phyloP scores from a whole-genome alignment of 2,113 vertebrate species.

The Petrocephalus zakoni region DNA sequence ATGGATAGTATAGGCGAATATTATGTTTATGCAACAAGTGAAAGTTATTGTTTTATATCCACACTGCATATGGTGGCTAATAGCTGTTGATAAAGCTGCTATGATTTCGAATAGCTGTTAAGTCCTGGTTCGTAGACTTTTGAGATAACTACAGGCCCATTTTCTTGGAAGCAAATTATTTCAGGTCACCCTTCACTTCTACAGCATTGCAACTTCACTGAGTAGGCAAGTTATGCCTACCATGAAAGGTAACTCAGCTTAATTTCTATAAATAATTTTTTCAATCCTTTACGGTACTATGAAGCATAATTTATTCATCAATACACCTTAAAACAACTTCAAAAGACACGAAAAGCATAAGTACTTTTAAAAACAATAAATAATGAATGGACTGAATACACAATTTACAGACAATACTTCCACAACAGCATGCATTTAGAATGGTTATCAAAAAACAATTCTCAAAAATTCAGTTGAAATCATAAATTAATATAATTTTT shows the following conservation, averaged over 20 bases:
- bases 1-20: background rate
- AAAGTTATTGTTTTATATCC: background rate
- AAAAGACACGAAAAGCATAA: background rate
- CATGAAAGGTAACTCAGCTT: background rate
- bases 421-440: conserved; percentile 17
- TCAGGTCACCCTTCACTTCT: background rate
- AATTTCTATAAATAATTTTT: background rate
- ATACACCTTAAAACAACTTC: background rate
- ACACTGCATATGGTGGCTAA: background rate
- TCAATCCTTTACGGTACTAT: conserved; percentile 1
- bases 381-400: background rate
- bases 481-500: background rate
- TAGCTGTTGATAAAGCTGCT: background rate
- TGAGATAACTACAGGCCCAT: background rate
- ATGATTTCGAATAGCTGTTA: background rate
- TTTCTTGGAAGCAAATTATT: background rate
- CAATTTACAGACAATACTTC: conserved; percentile 3
- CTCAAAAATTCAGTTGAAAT: background rate
- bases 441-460: conserved; percentile 1
- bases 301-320: conserved; percentile 9
- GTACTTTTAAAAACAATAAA: background rate
- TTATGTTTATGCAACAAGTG: background rate
- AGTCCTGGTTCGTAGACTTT: background rate
- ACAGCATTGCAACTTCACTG: background rate
- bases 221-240: background rate